Conservation (phyloP, 2,113 vertebrate genomes). For the Silurus glanis region DNA sequence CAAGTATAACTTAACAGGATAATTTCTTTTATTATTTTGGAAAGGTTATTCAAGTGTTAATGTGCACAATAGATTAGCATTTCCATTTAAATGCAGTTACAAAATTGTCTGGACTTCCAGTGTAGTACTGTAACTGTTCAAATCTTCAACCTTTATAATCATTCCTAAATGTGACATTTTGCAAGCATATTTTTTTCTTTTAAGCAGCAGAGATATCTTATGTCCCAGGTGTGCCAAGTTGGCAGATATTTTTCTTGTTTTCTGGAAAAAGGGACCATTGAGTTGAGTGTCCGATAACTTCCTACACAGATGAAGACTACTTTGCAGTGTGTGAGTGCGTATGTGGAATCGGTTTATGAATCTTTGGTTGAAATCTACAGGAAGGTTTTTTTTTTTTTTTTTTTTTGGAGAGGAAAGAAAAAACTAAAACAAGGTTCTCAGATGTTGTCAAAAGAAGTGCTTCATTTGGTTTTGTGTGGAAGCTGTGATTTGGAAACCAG, state of each 20-base stretch:
- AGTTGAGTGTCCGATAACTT: background rate
- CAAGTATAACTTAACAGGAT: conserved; percentile 1
- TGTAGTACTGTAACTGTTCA: conserved; percentile 20
- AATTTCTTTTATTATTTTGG: background rate
- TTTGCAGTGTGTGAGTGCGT: background rate
- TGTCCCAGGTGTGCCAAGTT: background rate
- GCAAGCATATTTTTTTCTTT: background rate
- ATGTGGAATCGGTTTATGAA: background rate
- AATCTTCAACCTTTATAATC: conserved; percentile 18
- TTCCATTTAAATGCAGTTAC: background rate
- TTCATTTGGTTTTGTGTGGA: conserved; percentile 13
- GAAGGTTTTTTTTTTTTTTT: too few species aligned
- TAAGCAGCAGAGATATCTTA: conserved; percentile 19
- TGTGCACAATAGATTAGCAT: background rate
- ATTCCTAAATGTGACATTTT: conserved; percentile 20
- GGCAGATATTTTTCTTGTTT: background rate
- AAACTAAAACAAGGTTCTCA: background rate
- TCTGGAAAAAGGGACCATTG: background rate
- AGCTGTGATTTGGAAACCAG: conserved; percentile 19
- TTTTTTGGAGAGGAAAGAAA: too few species aligned
- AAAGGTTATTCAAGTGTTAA: conserved; percentile 3
- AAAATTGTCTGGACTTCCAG: background rate
- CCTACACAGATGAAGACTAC: background rate
- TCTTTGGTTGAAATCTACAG: background rate
- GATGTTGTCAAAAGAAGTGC: background rate